A percentile compares a stretch with the other conserved stretches of the same genome.
These are phyloP conservation scores for Mesorhabditis spiculigera DNA, from an alignment of 2,888 invertebrate species.

Conservation along the genomic window DNA sequence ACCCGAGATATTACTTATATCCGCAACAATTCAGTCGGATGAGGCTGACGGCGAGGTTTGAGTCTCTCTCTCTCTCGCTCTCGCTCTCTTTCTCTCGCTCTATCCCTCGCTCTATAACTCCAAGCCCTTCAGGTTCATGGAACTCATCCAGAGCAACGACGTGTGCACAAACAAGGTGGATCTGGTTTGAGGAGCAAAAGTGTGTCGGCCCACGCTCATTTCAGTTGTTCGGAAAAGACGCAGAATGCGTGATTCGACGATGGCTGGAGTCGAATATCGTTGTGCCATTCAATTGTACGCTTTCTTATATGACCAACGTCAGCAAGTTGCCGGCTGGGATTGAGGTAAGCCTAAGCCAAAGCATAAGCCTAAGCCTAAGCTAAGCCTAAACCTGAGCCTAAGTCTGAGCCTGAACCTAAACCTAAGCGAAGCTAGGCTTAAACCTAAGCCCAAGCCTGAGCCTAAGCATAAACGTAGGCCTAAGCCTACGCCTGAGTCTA, in stretches of 20 bases:
- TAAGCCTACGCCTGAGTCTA: too few species aligned
- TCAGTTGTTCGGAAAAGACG: slow-evolving; percentile 40
- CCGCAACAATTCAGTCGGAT: slow-evolving; percentile 52
- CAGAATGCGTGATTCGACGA: slow-evolving; percentile 48
- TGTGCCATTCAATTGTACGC: slow-evolving; percentile 51
- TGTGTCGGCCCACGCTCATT: slow-evolving; percentile 8
- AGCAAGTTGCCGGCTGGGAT: slow-evolving; percentile 28
- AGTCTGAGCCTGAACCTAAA: too few species aligned
- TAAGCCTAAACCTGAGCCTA: too few species aligned
- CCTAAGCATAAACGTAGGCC: too few species aligned
- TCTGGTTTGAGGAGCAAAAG: slow-evolving; percentile 6
- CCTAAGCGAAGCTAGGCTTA: too few species aligned
- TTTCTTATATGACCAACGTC: slow-evolving; percentile 35
- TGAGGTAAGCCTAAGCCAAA: slow-evolving; percentile 10
- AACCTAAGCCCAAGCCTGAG: too few species aligned
- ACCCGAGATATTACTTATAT: slow-evolving; percentile 52
- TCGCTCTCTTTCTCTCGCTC: not conserved
- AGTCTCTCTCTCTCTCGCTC: not conserved
- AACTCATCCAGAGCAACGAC: slow-evolving; percentile 34
- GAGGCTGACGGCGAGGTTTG: slow-evolving; percentile 28
- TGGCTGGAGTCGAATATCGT: slow-evolving; percentile 50
- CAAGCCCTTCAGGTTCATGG: slow-evolving; percentile 22
- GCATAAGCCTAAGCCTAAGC: too few species aligned
- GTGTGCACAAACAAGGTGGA: slow-evolving; percentile 32
- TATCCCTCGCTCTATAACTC: too few species aligned